phyloP scores from a whole-genome alignment of 2,113 vertebrate species.

The Python bivittatus region DNA sequence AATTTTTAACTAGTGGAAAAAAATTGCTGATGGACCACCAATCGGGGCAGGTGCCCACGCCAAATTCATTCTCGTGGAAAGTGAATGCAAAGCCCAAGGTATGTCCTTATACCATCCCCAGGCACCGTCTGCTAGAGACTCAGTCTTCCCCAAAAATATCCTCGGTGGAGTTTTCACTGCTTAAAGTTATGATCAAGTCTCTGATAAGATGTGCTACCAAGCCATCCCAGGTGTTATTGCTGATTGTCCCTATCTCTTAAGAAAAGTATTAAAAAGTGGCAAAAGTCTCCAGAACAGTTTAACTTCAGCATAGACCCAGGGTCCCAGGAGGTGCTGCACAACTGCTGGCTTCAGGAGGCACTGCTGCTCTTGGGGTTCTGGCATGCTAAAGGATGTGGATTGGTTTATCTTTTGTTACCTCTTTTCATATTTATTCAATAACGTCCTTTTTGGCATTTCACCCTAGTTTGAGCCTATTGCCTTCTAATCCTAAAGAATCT shows the following conservation, averaged over 20 bases:
- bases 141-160: no score
- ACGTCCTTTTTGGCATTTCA: not conserved
- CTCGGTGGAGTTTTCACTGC: no score
- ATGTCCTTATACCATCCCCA: no score
- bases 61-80: no score
- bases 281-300: not conserved
- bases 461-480: not conserved
- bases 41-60: no score
- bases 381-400: not conserved
- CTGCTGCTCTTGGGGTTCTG: not conserved
- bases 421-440: not conserved
- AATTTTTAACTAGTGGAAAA: no score
- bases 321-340: not conserved
- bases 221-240: not conserved
- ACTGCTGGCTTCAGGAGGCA: not conserved
- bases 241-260: not conserved
- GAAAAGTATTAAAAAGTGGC: not conserved
- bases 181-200: no score
- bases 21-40: no score
- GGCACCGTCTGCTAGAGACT: no score
- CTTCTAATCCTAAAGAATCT: not conserved
- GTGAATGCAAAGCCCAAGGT: no score
- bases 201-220: not conserved
- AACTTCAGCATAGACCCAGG: not conserved
- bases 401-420: not conserved